Base-by-base conservation (phyloP, 2,113 vertebrate genomes). In the Anseranas semipalmata region DNA sequence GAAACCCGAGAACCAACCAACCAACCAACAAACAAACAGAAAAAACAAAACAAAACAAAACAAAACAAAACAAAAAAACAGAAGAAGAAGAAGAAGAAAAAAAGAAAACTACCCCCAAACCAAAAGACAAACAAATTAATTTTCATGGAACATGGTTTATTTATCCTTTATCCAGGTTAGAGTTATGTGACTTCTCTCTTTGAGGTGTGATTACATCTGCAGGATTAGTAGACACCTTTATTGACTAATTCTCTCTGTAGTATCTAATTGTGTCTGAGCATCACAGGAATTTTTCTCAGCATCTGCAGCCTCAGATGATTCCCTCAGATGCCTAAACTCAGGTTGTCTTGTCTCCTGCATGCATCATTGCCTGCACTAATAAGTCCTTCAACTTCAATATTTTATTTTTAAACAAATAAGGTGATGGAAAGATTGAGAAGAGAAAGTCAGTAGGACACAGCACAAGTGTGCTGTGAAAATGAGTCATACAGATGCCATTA, bases 321-420 rank as follows among this genome's bases (percentile, higher is more conserved):
- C 32, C 52, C 52, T 68, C 65, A 87, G 91, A 92, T 93, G 56
- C 8, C 72, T 56, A 60, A 84, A 92, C 74, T 81, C 74, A 94
- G 70, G 71, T 90, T 90, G 53, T 87, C 96, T 92, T 89, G 78
- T 90, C 90, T 95, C 70, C 92, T 93, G 70, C 84, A 95, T 92
- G 83, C 85, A 68, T 87, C 70, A 93, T 65, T 93, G 93, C 83
- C 87, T 92, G 85, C 79, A 88, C 80, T 93, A 91, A 67, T 87
- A 93, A 81, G 90, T 93, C 88, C 93, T 96, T 95, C 91, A 93
- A 93, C 79, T 87, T 92, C 91, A 95, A 53, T 90, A 76, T 81
- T 96, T 96, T 95, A 90, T 67, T 68, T 94, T 96, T 53, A 95
- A 97, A 97, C 92, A 78, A 96, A 80, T 93, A 92, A 89, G 88